These are phyloP conservation scores for Cordilura impudica DNA, from an alignment of 2,888 invertebrate genomes.

Conservation along the genomic window DNA sequence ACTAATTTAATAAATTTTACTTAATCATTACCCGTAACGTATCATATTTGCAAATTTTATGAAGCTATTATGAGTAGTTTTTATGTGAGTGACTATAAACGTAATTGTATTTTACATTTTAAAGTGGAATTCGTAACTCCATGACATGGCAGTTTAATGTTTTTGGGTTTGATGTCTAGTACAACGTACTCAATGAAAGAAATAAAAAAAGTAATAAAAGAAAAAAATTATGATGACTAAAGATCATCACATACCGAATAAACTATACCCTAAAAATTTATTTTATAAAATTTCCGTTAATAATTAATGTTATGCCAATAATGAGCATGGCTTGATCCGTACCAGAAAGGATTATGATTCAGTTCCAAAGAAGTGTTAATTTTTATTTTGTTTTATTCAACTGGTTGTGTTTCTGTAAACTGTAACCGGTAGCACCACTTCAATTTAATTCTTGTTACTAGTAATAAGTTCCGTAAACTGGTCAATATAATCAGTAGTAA, in stretches of 20 bases:
- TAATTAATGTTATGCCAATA: too few species aligned
- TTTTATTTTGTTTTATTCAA: too few species aligned
- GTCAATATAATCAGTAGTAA: too few species aligned
- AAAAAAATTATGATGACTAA: neutral
- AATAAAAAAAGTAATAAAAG: neutral
- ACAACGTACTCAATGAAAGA: conserved; percentile 41
- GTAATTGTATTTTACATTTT: conserved; percentile 37
- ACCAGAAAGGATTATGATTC: too few species aligned
- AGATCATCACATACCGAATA: neutral
- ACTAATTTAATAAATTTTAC: neutral
- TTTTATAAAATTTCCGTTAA: too few species aligned
- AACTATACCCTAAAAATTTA: neutral
- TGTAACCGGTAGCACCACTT: too few species aligned
- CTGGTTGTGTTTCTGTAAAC: too few species aligned
- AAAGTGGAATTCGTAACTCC: conserved; percentile 39
- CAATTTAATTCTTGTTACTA: too few species aligned
- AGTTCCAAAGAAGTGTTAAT: too few species aligned
- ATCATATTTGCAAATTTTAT: neutral
- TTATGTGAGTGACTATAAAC: neutral
- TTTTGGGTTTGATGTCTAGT: conserved; percentile 30
- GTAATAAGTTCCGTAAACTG: too few species aligned
- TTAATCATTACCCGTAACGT: neutral
- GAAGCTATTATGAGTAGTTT: neutral
- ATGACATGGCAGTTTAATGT: conserved; percentile 24
- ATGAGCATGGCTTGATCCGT: too few species aligned